These are phyloP conservation scores for Ceratina calcarata DNA, from an alignment of 1,140 invertebrate species.

Conservation along the genomic window DNA sequence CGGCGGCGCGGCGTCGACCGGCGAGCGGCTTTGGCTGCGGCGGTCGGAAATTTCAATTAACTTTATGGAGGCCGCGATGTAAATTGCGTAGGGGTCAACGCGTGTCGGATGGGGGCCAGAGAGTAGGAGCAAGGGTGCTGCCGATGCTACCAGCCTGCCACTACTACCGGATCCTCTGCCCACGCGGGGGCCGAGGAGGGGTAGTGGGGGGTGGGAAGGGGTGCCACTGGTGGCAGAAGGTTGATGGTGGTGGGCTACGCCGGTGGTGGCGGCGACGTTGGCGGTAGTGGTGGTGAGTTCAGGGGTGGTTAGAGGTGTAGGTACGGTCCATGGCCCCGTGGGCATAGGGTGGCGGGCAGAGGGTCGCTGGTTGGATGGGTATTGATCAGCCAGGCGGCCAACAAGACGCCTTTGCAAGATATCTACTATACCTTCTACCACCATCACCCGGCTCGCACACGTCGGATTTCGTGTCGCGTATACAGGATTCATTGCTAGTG, in stretches of 20 bases:
- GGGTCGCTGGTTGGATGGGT: constrained; percentile 65
- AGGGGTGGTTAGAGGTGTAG: constrained; percentile 63
- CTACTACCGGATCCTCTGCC: background rate
- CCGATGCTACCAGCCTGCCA: constrained; percentile 26
- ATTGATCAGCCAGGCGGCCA: constrained; percentile 71
- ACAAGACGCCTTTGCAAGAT: constrained; percentile 72
- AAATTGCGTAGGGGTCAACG: constrained; percentile 71
- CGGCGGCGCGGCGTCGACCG: constrained; percentile 26
- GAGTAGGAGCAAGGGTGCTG: constrained; percentile 57
- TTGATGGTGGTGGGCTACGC: constrained; percentile 12
- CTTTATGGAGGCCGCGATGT: constrained; percentile 71
- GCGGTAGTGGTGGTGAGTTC: constrained; percentile 52
- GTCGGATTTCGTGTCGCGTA: constrained; percentile 42
- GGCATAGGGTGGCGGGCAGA: constrained; percentile 61
- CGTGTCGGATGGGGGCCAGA: constrained; percentile 60
- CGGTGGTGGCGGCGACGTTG: constrained; percentile 24
- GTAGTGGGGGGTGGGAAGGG: background rate
- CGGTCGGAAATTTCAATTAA: constrained; percentile 70
- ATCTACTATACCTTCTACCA: constrained; percentile 58
- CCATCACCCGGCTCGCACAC: constrained; percentile 20
- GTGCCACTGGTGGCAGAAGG: constrained; percentile 15
- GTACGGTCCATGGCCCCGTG: constrained; percentile 63
- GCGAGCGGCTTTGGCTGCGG: constrained; percentile 43
- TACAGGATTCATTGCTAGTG: constrained; percentile 19
- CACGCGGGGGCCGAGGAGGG: background rate